A percentile compares a stretch with the other conserved stretches of the same genome.
Evolutionary conservation across 2,797 vertebrate genomes (phyloP).

Genomic region (Otolemur crassicaudatus): DNA sequence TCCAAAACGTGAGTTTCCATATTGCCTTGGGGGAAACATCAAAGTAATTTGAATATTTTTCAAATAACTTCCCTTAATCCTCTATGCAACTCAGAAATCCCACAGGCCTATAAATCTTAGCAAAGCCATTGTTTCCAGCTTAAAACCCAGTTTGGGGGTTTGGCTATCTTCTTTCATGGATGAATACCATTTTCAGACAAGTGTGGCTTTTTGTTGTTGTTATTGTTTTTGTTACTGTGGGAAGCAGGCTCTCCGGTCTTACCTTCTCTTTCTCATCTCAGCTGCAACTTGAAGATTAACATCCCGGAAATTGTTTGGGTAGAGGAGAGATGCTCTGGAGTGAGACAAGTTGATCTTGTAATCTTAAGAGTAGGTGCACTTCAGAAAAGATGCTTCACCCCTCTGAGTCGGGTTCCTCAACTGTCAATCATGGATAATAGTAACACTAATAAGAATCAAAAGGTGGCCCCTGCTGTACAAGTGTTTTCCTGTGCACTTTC

Average conservation of each 20-base stretch:
- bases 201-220: background rate
- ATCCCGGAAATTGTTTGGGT: background rate
- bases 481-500: background rate
- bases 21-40: background rate
- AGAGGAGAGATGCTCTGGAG: background rate
- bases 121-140: slow-evolving; percentile 35
- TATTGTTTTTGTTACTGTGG: slow-evolving; percentile 56
- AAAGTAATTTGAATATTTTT: slow-evolving; percentile 47
- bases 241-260: background rate
- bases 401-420: background rate
- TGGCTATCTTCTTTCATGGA: slow-evolving; percentile 45
- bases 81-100: slow-evolving; percentile 13
- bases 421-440: background rate
- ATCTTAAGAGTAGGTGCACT: background rate
- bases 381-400: background rate
- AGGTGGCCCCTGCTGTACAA: background rate
- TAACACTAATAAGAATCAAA: background rate
- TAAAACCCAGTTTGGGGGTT: slow-evolving; percentile 20
- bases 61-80: slow-evolving; percentile 52
- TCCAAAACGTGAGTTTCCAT: slow-evolving; percentile 31
- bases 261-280: background rate
- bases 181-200: slow-evolving; percentile 48
- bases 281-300: background rate
- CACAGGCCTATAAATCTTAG: slow-evolving; percentile 15
- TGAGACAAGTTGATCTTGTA: background rate